Evolutionary conservation across 2,797 vertebrate species (phyloP).

Genomic region (Halcyon smyrnensis): DNA sequence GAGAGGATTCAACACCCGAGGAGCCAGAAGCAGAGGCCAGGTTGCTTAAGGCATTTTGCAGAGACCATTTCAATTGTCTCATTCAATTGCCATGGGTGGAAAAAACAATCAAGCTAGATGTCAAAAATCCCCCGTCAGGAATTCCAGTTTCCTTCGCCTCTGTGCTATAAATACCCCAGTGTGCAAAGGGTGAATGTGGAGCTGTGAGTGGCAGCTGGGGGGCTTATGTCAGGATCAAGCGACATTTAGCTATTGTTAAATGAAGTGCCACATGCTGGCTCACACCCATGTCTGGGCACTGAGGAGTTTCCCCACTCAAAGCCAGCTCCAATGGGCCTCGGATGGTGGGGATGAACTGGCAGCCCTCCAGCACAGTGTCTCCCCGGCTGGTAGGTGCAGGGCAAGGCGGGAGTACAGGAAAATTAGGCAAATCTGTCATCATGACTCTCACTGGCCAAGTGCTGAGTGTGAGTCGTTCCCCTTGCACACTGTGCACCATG

Average conservation of each 20-base stretch:
- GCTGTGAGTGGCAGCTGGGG: slow-evolving; percentile 30
- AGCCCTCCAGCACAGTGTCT: accelerated
- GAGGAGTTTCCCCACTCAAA: background rate
- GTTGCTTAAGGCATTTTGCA: background rate
- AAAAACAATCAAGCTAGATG: slow-evolving; percentile 35
- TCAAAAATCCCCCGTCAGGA: slow-evolving; percentile 2
- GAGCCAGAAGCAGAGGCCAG: background rate
- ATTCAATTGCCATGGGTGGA: background rate
- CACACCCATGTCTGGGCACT: accelerated
- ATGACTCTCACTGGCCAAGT: background rate
- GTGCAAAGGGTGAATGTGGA: slow-evolving; percentile 52
- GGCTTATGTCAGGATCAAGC: slow-evolving; percentile 56
- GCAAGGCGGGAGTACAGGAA: background rate
- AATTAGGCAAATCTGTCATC: background rate
- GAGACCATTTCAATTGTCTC: background rate
- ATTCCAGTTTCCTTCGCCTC: slow-evolving; percentile 62
- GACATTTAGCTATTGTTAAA: slow-evolving; percentile 24
- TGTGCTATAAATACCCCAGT: slow-evolving; percentile 59
- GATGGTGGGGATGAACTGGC: background rate
- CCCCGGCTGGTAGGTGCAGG: background rate
- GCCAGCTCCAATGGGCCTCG: accelerated
- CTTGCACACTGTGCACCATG: background rate
- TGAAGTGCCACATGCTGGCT: slow-evolving; percentile 38
- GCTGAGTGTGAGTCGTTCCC: accelerated
- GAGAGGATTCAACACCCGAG: background rate